phyloP scores from a whole-genome alignment of 2,113 vertebrate genomes.

The Mirounga angustirostris region DNA sequence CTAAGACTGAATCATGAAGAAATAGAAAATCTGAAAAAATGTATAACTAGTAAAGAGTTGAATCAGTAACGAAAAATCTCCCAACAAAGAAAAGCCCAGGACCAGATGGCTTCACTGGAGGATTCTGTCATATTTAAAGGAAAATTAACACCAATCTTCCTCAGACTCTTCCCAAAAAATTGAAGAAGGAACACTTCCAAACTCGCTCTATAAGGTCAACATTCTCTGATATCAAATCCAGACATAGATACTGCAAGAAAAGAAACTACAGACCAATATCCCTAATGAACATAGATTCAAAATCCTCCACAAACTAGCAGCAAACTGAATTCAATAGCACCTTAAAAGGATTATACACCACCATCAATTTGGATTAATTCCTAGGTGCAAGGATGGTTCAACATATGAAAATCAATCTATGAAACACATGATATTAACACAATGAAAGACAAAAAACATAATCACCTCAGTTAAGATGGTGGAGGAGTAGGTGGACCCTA shows the following conservation, averaged over 20 bases:
- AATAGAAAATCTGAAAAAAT: too few species aligned
- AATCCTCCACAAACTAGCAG: neutral
- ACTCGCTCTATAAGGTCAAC: neutral
- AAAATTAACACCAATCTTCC: neutral
- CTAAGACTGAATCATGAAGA: too few species aligned
- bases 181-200: neutral
- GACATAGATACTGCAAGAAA: neutral
- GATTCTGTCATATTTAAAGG: too few species aligned
- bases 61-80: too few species aligned
- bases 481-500: neutral
- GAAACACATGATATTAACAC: neutral
- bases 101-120: too few species aligned
- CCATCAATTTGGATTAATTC: neutral
- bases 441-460: neutral
- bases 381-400: neutral
- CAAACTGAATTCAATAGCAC: neutral
- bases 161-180: neutral
- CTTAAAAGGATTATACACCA: neutral
- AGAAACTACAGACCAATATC: neutral
- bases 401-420: neutral
- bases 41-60: too few species aligned
- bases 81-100: too few species aligned
- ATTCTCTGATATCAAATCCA: neutral
- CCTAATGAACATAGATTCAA: neutral
- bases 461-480: neutral